These are phyloP conservation scores for Junonia oenone DNA, from an alignment of 2,888 invertebrate species.

Conservation along the genomic window DNA sequence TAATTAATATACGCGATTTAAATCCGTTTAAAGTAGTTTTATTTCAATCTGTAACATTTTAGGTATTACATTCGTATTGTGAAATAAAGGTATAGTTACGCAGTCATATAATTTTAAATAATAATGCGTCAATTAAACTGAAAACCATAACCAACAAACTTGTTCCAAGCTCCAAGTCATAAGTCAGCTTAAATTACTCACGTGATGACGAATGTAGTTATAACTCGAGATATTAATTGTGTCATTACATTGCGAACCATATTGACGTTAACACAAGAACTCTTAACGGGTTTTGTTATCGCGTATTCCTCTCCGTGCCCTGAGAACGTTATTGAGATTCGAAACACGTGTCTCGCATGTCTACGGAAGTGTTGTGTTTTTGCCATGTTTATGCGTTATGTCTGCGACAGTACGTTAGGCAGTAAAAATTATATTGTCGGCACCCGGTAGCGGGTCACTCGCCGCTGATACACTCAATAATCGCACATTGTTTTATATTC, in stretches of 20 bases:
- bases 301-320: neutral
- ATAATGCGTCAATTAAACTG: neutral
- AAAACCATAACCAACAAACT: neutral
- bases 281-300: neutral
- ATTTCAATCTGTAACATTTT: neutral
- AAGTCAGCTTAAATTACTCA: neutral
- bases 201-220: neutral
- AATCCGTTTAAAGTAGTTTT: no score
- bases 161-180: neutral
- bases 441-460: slow-evolving; percentile 51
- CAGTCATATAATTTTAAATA: neutral
- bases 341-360: slow-evolving; percentile 13
- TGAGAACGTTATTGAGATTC: slow-evolving; percentile 13
- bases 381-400: slow-evolving; percentile 31
- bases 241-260: neutral
- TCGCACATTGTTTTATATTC: slow-evolving; percentile 11
- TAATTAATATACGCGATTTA: no score
- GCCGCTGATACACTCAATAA: slow-evolving; percentile 26
- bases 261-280: neutral
- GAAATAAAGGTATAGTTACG: neutral
- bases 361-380: slow-evolving; percentile 8
- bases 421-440: slow-evolving; percentile 55
- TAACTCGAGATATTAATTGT: neutral
- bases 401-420: slow-evolving; percentile 40
- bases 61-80: neutral